Percentiles rank a stretch among this genome's conserved stretches.
Conservation (phyloP, 2,113 vertebrate species). For the Calypte anna region DNA sequence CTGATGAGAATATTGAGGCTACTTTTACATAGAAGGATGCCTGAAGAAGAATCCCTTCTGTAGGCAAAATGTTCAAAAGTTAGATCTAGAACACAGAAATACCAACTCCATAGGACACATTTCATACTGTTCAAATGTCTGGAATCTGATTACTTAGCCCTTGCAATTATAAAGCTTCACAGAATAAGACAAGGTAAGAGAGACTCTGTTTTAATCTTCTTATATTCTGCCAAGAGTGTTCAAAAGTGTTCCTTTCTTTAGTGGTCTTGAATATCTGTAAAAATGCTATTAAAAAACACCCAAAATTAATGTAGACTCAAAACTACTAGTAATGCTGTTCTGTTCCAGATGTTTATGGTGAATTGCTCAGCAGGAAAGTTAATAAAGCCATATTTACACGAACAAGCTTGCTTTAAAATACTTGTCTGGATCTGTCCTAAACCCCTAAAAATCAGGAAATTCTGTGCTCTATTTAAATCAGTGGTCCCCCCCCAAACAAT, state of each 20-base stretch:
- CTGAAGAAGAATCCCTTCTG: slow-evolving; percentile 15
- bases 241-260: slow-evolving; percentile 35
- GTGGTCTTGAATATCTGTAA: slow-evolving; percentile 25
- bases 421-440: slow-evolving; percentile 11
- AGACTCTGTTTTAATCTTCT: slow-evolving; percentile 26
- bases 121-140: slow-evolving; percentile 14
- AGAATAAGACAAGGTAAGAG: slow-evolving; percentile 6
- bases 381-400: slow-evolving; percentile 43
- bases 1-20: neutral
- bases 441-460: neutral
- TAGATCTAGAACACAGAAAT: slow-evolving; percentile 48
- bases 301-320: slow-evolving; percentile 21
- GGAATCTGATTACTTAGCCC: slow-evolving; percentile 15
- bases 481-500: neutral
- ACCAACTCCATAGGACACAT: neutral
- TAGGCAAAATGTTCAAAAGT: slow-evolving; percentile 43
- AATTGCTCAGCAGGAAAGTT: slow-evolving; percentile 24
- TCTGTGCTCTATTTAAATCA: neutral
- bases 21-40: neutral
- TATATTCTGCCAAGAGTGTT: slow-evolving; percentile 58
- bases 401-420: slow-evolving; percentile 1
- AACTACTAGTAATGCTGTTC: slow-evolving; percentile 29
- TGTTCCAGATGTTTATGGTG: slow-evolving; percentile 29
- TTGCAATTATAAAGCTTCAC: slow-evolving; percentile 11
- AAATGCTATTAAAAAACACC: slow-evolving; percentile 32